A percentile compares a stretch with the other conserved stretches of the same genome.
Evolutionary conservation across 2,797 vertebrate species (phyloP).

Genomic region (Lycodopsis pacificus): DNA sequence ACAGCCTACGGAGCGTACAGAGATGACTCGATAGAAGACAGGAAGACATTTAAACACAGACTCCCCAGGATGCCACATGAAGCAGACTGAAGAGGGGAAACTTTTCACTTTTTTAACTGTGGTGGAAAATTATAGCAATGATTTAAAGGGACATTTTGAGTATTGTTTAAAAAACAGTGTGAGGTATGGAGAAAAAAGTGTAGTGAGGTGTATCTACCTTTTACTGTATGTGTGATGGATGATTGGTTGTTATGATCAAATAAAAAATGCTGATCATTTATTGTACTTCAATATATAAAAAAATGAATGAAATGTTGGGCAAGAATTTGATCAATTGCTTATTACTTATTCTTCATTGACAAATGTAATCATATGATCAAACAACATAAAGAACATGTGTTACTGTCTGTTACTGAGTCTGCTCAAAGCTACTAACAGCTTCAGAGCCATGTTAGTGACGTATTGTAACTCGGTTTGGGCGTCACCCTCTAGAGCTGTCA

Average conservation of each 20-base stretch:
- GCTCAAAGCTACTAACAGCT: no score
- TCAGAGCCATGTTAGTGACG: no score
- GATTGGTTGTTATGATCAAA: not conserved
- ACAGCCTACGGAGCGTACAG: conserved; percentile 60
- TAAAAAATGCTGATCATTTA: not conserved
- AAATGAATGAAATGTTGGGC: not conserved
- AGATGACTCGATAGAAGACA: conserved; percentile 65
- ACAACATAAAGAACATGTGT: no score
- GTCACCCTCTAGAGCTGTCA: no score
- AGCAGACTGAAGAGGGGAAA: conserved; percentile 63
- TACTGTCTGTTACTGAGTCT: no score
- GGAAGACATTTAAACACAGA: conserved; percentile 61
- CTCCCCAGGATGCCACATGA: conserved; percentile 62
- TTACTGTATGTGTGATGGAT: not conserved
- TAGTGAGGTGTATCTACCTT: not conserved
- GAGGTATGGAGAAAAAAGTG: conserved; percentile 17
- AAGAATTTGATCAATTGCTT: no score
- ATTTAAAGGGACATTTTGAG: conserved; percentile 59
- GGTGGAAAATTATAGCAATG: conserved; percentile 62
- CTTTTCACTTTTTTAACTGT: conserved; percentile 55
- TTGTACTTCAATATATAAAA: not conserved
- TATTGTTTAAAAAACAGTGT: conserved; percentile 48
- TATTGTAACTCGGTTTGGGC: no score
- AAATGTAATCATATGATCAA: no score
- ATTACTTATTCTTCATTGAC: no score